Base-by-base conservation (phyloP, 2,113 vertebrate genomes). In the Clinocottus analis region DNA sequence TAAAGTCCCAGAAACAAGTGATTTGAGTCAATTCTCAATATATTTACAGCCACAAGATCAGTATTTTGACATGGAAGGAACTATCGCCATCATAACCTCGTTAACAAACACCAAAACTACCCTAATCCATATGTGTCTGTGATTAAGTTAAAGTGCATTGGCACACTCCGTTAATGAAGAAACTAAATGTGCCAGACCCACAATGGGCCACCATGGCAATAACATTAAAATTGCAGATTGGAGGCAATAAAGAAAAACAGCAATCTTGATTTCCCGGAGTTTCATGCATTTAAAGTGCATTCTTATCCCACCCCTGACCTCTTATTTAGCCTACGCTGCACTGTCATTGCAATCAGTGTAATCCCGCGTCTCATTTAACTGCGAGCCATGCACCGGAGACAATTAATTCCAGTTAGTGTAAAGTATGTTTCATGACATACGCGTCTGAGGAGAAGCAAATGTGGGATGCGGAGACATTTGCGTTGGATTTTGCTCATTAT, bases 231-330 rank as follows among this genome's bases (percentile, higher is more conserved):
- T 86, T 14, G 8, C 70, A 89, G 84, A 93, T 89, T 87, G 87
- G 71, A 62, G 51, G 78, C 79, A 76, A 78, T 86, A 81, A 82
- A 88, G 72, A 67, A 75, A 83, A 47, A 69, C 58, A 75, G 68
- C 47, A 63, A 86, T 83, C 84, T 83, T 55, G n/a, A 83, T 69
- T 62, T 85, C 85, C 80, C 16, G 56, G 76, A 62, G 83, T 90
- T 90, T 90, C 86, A 92, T 93, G 90, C 91, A 93, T 94, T 93
- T 93, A 91, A 94, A 94, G 86, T 85, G 86, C 90, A 87, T 83
- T 77, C 81, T 92, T 92, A 91, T 72, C 69, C 85, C 82, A 86
- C 84, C 81, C 85, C 69, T 91, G 87, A 88, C 86, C 88, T 45
- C 77, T 79, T 55, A 76, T 88, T 63, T 29, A 62, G 60, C 76